Base-by-base conservation (phyloP, 2,113 vertebrate species). In the Lophura nycthemera region DNA sequence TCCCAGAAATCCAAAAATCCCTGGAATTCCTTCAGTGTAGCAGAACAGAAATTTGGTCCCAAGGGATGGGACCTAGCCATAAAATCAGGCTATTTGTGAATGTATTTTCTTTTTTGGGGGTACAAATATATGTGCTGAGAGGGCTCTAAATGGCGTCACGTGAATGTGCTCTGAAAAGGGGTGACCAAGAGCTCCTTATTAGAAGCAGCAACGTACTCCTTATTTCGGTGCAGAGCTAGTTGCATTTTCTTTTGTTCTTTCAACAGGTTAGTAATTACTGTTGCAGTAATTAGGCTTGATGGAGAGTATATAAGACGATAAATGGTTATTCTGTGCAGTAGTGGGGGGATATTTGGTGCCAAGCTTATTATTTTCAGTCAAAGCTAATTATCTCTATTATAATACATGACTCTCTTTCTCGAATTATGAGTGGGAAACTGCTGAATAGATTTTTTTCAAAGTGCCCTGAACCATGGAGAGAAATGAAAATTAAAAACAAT, bases 201-300 rank as follows among this genome's bases (percentile, higher is more conserved):
- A 83, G 95, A 95, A 96, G 81, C 90, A 88, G 86, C 57, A 60
- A 40, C 12, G 29, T 78, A 80, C 83, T 88, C 75, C 86, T 72
- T 92, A 85, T 95, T 96, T 94, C 95, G 83, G 71, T 69, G 90
- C 90, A 88, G 81, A 96, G 87, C 79, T 81, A 72, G 59, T 77
- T 96, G 94, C 89, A 71, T 97, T 97, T 94, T 90, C 96, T 95
- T 97, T 97, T 98, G 95, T 98, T 97, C 97, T 94, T 97, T 97
- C 97, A 97, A 98, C 97, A 98, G 98, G 97, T 98, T 98, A 97
- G 96, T 97, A 98, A 98, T 98, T 97, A 98, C 96, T 96, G 95
- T 95, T 97, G 96, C 91, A 89, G 96, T 97, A 97, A 98, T 98
- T 97, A 97, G 94, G 93, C 96, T 97, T 96, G 97, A 97, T 96